A percentile compares a stretch with the other conserved stretches of the same genome.
Conservation (phyloP, 2,888 invertebrate genomes). For the Nesidiocoris tenuis region DNA sequence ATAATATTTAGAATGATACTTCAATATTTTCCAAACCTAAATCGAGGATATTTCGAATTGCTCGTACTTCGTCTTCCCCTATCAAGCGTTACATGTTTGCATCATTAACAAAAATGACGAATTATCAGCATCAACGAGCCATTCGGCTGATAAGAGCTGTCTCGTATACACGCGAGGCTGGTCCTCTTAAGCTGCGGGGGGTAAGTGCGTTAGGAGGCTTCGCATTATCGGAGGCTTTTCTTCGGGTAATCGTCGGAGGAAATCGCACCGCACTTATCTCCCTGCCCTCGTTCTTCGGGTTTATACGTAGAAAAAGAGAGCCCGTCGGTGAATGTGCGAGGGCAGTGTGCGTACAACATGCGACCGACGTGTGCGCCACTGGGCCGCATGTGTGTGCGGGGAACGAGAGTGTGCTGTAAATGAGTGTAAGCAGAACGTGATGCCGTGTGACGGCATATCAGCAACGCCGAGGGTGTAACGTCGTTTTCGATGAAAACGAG, state of each 20-base stretch:
- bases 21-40: too few relatives aligned
- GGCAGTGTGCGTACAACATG: neutral
- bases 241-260: slow-evolving; percentile 13
- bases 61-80: too few relatives aligned
- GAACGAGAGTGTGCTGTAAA: neutral
- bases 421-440: neutral
- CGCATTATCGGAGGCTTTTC: slow-evolving; percentile 2
- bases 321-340: neutral
- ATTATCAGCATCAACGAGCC: too few relatives aligned
- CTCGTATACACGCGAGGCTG: neutral
- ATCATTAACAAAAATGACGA: too few relatives aligned
- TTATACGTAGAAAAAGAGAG: neutral
- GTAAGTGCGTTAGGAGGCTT: neutral
- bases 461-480: neutral
- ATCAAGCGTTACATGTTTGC: too few relatives aligned
- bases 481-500: neutral
- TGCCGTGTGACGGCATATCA: neutral
- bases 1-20: too few relatives aligned
- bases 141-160: too few relatives aligned
- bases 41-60: too few relatives aligned
- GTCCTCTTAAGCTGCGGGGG: neutral
- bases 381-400: neutral
- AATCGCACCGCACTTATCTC: slow-evolving; percentile 13
- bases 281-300: neutral
- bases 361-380: neutral